Evolutionary conservation across 2,888 invertebrate genomes (phyloP), one percentile per base, ranked within the genome.

Genomic region (Sphaeridia pumilis): DNA sequence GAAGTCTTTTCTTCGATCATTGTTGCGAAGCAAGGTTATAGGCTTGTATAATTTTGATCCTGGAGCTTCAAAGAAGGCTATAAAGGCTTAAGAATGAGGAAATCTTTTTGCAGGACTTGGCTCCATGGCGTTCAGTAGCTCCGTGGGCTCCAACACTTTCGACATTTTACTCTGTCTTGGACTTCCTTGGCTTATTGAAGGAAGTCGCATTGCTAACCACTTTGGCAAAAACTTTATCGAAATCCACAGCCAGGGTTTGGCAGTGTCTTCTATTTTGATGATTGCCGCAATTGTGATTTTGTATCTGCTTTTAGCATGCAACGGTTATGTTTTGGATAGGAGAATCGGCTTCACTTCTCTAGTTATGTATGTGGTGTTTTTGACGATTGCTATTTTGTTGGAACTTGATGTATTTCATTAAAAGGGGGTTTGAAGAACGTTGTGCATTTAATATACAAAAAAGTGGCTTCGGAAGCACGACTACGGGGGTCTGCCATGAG

Each of bases 1-100:
- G 93, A 93, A 74, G 89, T 90, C 0, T 87, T 93, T 3, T 88
- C 90, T 22, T 89, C 89, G 71, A 84, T 92, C 3, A 87, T 93
- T 67, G 92, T 93, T 10, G 85, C 90, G 10, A 86, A 88, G 69
- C 85, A 89, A 79, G 92, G 92, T 89, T 25, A 47, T 10, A 34
- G 4, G 17, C 14, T 3, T 49, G 21, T 34, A 28, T n/a, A n/a
- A n/a, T n/a, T n/a, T n/a, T n/a, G n/a, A n/a, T n/a, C n/a, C n/a
- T n/a, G n/a, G n/a, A n/a, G n/a, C n/a, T n/a, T n/a, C n/a, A n/a
- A n/a, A n/a, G n/a, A n/a, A n/a, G n/a, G n/a, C n/a, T n/a, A n/a
- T n/a, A n/a, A n/a, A n/a, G n/a, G n/a, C n/a, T n/a, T n/a, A n/a
- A n/a, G n/a, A n/a, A n/a, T n/a, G n/a, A 27, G 27, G 14, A 26